phyloP scores from a whole-genome alignment of 2,888 invertebrate species.

The Acanthococcus lagerstroemiae region DNA sequence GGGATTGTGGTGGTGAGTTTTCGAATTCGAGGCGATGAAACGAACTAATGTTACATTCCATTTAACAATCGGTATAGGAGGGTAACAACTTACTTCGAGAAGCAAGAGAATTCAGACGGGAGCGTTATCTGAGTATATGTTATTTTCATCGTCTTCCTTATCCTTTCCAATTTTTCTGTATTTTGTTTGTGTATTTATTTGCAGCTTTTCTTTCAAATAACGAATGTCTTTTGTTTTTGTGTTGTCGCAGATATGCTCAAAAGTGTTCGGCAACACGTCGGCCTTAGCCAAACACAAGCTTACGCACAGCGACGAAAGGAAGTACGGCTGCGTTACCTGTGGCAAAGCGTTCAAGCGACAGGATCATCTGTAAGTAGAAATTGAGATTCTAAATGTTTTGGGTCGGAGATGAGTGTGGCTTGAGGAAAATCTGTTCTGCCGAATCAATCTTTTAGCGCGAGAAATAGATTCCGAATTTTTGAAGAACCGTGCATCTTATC shows the following conservation, averaged over 20 bases:
- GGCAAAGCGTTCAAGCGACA: slow-evolving; percentile 97
- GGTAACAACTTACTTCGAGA: neutral
- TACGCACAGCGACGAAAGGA: slow-evolving; percentile 95
- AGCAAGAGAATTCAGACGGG: no score
- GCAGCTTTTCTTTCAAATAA: neutral
- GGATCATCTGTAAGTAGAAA: slow-evolving; percentile 87
- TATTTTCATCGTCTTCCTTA: neutral
- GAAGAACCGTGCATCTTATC: no score
- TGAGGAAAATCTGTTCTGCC: no score
- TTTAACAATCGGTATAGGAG: neutral
- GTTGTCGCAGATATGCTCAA: slow-evolving; percentile 72
- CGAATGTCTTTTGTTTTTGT: neutral
- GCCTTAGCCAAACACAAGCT: slow-evolving; percentile 93
- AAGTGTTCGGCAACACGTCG: slow-evolving; percentile 94
- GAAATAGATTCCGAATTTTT: no score
- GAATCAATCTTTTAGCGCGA: no score
- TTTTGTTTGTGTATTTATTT: neutral
- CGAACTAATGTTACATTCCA: neutral
- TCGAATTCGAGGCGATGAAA: neutral
- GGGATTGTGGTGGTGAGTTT: neutral
- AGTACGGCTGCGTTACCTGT: slow-evolving; percentile 90
- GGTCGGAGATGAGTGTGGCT: no score
- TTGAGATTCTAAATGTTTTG: no score
- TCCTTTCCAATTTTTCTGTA: neutral
- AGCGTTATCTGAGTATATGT: no score